phyloP scores from a whole-genome alignment of 35 echinoderm and acorn worm species.

The Lytechinus variegatus region DNA sequence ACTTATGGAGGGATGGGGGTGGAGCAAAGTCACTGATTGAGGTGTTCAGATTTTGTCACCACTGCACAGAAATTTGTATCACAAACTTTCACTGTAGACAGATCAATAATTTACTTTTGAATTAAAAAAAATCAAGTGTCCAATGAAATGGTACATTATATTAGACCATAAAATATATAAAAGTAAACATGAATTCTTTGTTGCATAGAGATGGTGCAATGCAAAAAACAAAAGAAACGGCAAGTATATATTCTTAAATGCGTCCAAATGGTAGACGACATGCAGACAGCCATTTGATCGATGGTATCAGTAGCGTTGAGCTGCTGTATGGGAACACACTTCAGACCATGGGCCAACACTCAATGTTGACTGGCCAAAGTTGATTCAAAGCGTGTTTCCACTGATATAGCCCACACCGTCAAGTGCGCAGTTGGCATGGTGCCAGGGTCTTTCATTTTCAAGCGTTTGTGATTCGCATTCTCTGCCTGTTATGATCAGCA shows the following conservation, averaged over 20 bases:
- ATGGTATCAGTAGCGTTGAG: slow-evolving; percentile 2
- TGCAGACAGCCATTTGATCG: background rate
- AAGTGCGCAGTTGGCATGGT: background rate
- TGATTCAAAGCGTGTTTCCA: background rate
- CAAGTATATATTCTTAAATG: background rate
- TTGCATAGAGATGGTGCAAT: background rate
- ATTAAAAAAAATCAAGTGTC: too few species aligned
- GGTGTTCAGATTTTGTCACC: too few species aligned
- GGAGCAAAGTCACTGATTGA: too few species aligned
- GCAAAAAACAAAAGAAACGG: background rate
- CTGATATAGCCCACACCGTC: background rate
- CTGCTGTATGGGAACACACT: slow-evolving; percentile 7
- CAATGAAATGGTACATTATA: too few species aligned
- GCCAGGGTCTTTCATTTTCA: background rate
- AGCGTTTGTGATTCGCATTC: background rate
- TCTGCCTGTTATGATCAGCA: background rate
- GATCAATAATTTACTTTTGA: too few species aligned
- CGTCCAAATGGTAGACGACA: background rate
- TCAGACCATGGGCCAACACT: background rate
- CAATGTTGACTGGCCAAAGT: background rate
- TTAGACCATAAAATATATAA: too few species aligned
- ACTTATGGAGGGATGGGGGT: too few species aligned
- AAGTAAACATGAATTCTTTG: background rate
- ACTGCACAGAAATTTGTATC: too few species aligned
- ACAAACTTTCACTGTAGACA: too few species aligned